Conservation (phyloP, 1,140 invertebrate genomes). For the Drosophila murphyi region DNA sequence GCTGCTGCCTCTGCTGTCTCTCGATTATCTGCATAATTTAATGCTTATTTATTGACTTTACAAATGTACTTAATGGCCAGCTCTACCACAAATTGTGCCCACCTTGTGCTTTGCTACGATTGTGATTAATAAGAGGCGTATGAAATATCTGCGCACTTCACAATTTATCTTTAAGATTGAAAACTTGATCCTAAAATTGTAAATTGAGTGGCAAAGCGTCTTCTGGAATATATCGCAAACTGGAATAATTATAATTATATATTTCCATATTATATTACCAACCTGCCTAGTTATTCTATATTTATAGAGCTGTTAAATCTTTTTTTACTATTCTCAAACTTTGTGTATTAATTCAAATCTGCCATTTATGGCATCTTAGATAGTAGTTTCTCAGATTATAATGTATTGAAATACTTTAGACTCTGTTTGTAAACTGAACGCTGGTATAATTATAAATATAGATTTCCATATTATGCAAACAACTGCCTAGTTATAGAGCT, state of each 20-base stretch:
- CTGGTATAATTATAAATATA: background rate
- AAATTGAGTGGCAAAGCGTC: background rate
- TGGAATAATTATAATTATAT: background rate
- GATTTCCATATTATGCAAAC: background rate
- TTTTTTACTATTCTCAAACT: too few relatives aligned
- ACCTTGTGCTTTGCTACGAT: background rate
- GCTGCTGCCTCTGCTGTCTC: background rate
- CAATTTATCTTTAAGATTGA: too few relatives aligned
- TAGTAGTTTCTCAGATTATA: too few relatives aligned
- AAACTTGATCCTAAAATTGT: too few relatives aligned
- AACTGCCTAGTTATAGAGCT: background rate
- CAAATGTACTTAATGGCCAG: constrained; percentile 15
- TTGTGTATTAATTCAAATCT: background rate
- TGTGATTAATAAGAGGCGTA: too few relatives aligned
- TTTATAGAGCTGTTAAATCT: background rate
- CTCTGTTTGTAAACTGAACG: too few relatives aligned
- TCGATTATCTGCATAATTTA: constrained; percentile 76
- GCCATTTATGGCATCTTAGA: background rate
- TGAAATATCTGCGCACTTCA: too few relatives aligned
- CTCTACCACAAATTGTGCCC: constrained; percentile 7
- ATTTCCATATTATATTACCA: background rate
- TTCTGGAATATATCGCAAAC: too few relatives aligned
- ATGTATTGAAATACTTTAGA: too few relatives aligned
- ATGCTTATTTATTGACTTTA: constrained; percentile 73
- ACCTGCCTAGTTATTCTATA: too few relatives aligned